Conservation (phyloP, 2,888 invertebrate genomes). For the Sphaeridia pumilis region DNA sequence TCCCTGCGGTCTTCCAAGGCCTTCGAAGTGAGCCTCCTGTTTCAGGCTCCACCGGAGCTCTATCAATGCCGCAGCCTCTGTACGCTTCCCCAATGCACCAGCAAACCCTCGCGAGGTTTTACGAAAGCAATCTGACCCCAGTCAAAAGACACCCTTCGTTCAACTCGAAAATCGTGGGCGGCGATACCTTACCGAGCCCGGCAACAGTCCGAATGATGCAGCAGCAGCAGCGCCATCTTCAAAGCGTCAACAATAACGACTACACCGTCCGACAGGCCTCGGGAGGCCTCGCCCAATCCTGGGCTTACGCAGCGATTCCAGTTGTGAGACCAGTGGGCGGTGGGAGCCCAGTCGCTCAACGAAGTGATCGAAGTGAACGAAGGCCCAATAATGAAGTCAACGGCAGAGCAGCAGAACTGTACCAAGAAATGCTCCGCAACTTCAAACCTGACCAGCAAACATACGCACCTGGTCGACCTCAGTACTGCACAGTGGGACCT, state of each 20-base stretch:
- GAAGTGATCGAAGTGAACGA: not conserved
- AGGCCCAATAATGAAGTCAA: not conserved
- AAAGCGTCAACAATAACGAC: not conserved
- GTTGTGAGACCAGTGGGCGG: not conserved
- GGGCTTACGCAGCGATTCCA: not conserved
- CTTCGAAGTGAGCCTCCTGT: not conserved
- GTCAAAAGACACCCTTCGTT: too few species aligned
- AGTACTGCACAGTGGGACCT: not conserved
- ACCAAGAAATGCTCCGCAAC: constrained; percentile 6
- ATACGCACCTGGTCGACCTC: not conserved
- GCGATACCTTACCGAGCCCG: not conserved
- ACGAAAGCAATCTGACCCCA: too few species aligned
- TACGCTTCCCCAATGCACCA: constrained; percentile 1
- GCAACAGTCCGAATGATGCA: not conserved
- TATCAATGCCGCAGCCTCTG: too few species aligned
- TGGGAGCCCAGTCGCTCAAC: not conserved
- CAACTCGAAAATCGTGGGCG: constrained; percentile 18
- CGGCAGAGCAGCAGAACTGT: constrained; percentile 2
- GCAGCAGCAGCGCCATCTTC: not conserved
- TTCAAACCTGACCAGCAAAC: not conserved
- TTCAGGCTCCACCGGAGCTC: too few species aligned
- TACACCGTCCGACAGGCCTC: too few species aligned
- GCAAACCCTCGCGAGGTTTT: not conserved
- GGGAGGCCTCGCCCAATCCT: too few species aligned
- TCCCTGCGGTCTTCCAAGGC: too few species aligned